A percentile compares a stretch with the other conserved stretches of the same genome.
phyloP scores from a whole-genome alignment of 2,888 invertebrate genomes.

The Leptinotarsa tumamoca region DNA sequence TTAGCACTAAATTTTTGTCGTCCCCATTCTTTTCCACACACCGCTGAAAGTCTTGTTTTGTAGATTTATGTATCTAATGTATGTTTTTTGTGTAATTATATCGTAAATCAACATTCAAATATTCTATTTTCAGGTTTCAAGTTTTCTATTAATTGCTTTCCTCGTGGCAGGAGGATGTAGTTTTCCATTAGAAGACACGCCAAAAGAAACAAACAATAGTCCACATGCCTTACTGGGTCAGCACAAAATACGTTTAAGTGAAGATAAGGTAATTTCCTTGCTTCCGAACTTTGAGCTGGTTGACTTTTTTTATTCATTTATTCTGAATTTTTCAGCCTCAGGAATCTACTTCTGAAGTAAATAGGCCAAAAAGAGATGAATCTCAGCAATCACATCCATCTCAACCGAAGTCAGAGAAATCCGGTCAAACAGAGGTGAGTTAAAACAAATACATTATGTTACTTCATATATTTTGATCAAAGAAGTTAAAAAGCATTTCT shows the following conservation, averaged over 20 bases:
- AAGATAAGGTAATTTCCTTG: neutral
- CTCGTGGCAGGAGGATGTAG: conserved; percentile 1
- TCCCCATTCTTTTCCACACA: too few relatives aligned
- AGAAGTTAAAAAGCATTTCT: too few relatives aligned
- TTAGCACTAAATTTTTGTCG: too few relatives aligned
- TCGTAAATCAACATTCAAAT: neutral
- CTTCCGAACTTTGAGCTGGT: neutral
- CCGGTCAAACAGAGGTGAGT: neutral
- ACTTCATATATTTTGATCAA: too few relatives aligned
- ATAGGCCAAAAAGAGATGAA: neutral
- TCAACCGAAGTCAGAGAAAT: neutral
- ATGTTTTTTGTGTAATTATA: neutral
- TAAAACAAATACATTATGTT: neutral
- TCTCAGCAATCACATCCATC: neutral
- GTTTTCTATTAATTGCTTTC: neutral
- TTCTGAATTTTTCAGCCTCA: neutral
- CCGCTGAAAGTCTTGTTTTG: too few relatives aligned
- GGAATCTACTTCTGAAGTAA: neutral
- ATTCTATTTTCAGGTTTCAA: conserved; percentile 2
- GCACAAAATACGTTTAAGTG: neutral
- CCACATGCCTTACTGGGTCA: neutral
- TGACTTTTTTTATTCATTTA: neutral
- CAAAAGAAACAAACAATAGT: neutral
- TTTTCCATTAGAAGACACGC: conserved; percentile 8
- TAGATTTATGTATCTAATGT: too few relatives aligned